Percentiles rank a stretch among this genome's conserved stretches.
Evolutionary conservation across 2,113 vertebrate species (phyloP).

Genomic region (Oostethus manadensis): DNA sequence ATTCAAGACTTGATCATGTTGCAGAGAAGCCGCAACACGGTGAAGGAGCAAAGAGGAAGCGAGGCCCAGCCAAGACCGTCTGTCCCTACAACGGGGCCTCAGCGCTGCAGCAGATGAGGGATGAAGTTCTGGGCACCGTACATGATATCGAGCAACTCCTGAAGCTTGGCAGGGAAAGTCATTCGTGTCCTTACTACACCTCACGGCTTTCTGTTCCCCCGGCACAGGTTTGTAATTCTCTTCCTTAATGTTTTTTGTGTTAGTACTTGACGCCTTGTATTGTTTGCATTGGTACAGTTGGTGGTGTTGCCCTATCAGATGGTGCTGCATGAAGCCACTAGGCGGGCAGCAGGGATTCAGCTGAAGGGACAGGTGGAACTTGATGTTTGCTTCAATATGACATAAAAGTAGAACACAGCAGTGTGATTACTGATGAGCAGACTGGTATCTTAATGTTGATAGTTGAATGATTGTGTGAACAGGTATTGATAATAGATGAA

Average conservation of each 20-base stretch:
- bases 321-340: constrained; percentile 85
- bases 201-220: constrained; percentile 83
- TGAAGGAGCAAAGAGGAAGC: constrained; percentile 70
- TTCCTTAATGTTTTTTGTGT: background rate
- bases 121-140: constrained; percentile 78
- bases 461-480: constrained; percentile 1
- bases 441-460: background rate
- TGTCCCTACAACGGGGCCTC: constrained; percentile 80
- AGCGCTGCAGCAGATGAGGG: constrained; percentile 81
- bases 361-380: constrained; percentile 82
- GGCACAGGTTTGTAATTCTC: constrained; percentile 69
- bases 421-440: background rate
- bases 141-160: constrained; percentile 89
- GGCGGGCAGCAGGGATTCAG: constrained; percentile 82
- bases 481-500: constrained; percentile 85
- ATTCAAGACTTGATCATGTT: background rate
- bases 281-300: constrained; percentile 68
- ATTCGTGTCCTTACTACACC: constrained; percentile 87
- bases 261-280: background rate
- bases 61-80: constrained; percentile 44
- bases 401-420: background rate
- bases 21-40: constrained; percentile 53
- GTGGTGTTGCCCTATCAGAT: constrained; percentile 97
- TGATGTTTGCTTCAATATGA: background rate
- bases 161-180: constrained; percentile 74